Base-by-base conservation (phyloP, 2,113 vertebrate species). In the Pimephales promelas region DNA sequence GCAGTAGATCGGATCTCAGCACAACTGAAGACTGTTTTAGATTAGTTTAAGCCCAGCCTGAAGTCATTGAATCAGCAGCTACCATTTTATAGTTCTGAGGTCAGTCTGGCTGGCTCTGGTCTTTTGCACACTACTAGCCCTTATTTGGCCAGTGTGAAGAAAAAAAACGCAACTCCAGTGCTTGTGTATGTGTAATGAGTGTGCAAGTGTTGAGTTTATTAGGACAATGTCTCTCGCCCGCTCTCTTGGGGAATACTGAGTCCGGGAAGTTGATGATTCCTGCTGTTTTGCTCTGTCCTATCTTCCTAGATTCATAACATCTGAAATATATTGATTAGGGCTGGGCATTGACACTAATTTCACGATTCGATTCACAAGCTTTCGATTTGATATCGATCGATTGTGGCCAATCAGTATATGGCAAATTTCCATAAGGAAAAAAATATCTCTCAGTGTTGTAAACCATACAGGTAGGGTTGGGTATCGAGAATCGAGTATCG, bases 81-180 rank as follows among this genome's bases (percentile, higher is more conserved):
- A 89, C 88, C 87, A 84, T 84, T 87, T 92, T 90, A 88, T 90
- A 89, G 86, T 88, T 89, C 88, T 92, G 91, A 93, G 87, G 88
- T 93, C 89, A 93, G 59, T 66, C 43, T 47, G 43, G 61, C 84
- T 8, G 62, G 86, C 88, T 90, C 83, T 86, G 71, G 83, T 81
- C 84, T 81, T 11, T 86, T 87, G 86, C 85, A 28, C 57, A 80
- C 6, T 77, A 74, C 62, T 85, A 90, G 83, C 80, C 92, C 91
- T 89, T 92, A 91, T 92, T 90, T 92, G 92, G 90, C 28, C 77
- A 9, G 18, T 78, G 49, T 31, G 43, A 10, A 52, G 43, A 31
- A 34, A n/a, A 49, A 66, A 79, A 26, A n/a, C 36, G 16, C 18
- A 66, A 20, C 57, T 79, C 3, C 40, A 20, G 57, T 45, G 75